Evolutionary conservation across 2,113 vertebrate genomes (phyloP), one percentile per base, ranked within the genome.

Genomic region (Notothenia coriiceps): DNA sequence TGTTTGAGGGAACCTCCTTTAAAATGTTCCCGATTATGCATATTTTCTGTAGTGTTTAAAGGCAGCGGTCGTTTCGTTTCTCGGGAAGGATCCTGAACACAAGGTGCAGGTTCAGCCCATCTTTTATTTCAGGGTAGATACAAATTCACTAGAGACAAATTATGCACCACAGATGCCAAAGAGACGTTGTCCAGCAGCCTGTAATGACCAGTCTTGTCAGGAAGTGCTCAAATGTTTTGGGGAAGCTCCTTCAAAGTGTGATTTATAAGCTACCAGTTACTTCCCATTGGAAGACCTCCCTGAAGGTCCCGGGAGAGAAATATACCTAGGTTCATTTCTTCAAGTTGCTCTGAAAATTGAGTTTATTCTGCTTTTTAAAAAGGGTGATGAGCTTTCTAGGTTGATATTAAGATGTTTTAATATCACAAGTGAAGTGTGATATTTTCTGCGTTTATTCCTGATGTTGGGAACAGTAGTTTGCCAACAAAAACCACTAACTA

Each of bases 241-340:
- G 73, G 77, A 86, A 83, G 83, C 83, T 75, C 78, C 74, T 78
- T 82, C 61, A 84, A 86, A 86, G 83, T 76, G 84, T 72, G 84
- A 91, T 88, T 91, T 89, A 82, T 71, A 82, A 72, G 80, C 51
- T 67, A 63, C 77, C n/a, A 69, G 66, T 81, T 67, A 78, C 79
- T 84, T 89, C 83, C 85, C 59, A 49, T 85, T 61, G 81, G 81
- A 75, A 70, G 90, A 89, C 90, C 90, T 89, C 86, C 90, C 88
- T 82, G 83, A 75, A 83, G 80, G 89, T 83, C 54, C 56, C 69
- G 17, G 15, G 12, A 44, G 65, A 46, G 46, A 44, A 50, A 74
- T 17, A 7, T 10, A 49, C n/a, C 25, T 20, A 4, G 33, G 10
- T 59, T 79, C 57, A 17, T 65, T 57, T 17, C 5, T 18, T 7